Evolutionary conservation across 2,113 vertebrate species (phyloP).

Genomic region (Nasalis larvatus): DNA sequence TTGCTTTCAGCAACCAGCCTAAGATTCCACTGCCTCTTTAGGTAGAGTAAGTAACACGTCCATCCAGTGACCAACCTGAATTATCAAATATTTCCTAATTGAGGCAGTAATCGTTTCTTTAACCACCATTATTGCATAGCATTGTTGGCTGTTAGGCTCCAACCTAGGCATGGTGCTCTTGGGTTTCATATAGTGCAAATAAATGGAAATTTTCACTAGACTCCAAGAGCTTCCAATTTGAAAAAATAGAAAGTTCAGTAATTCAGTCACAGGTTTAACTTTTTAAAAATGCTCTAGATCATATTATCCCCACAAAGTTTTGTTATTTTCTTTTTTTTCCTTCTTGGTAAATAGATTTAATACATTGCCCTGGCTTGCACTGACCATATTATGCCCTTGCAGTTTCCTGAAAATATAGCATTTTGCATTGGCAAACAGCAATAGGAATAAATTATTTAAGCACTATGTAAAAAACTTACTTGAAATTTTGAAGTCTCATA

Average conservation of each 20-base stretch:
- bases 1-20: neutral
- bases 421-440: conserved; percentile 22
- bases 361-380: neutral
- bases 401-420: conserved; percentile 19
- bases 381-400: neutral
- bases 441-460: conserved; percentile 44
- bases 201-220: neutral
- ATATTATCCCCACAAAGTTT: neutral
- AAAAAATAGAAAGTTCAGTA: neutral
- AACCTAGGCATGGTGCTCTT: neutral
- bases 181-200: neutral
- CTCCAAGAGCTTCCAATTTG: neutral
- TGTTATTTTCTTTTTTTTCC: neutral
- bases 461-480: conserved; percentile 45
- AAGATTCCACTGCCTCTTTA: neutral
- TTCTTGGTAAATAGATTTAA: neutral
- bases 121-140: neutral
- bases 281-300: neutral
- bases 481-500: conserved; percentile 41
- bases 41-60: neutral
- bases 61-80: neutral
- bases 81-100: neutral
- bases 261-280: neutral
- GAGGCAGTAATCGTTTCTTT: neutral
- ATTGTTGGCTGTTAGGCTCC: neutral